Base-by-base conservation (phyloP, 2,113 vertebrate genomes). In the Campylorhamphus procurvoides region DNA sequence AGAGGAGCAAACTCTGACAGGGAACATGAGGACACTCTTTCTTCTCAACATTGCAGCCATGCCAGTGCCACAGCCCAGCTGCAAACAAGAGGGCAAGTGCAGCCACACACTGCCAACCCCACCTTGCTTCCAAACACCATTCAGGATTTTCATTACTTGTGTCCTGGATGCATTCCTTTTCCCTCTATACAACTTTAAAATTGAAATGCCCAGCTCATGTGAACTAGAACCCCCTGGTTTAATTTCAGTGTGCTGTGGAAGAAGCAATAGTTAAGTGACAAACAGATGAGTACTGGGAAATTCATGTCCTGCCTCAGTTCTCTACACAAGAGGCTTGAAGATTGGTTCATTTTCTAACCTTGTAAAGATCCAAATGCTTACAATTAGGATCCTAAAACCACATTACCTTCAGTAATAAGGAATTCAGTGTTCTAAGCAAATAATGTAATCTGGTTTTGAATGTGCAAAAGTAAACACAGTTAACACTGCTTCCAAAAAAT, bases 401-500 rank as follows among this genome's bases (percentile, higher is more conserved):
- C 0, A 0, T 47, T 55, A 49, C 24, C 14, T 60, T 82, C 31
- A 68, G 18, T 40, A 76, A 22, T 7, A 8, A 85, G n/a, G 19
- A 79, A 60, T 44, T 35, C 33, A 39, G 3, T 31, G 11, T 53
- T 73, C 24, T 35, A 72, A 92, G 46, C 12, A 76, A 90, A 53
- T 44, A 75, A 79, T 20, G 10, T 6, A 1, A 19, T 33, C 19
- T 58, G n/a, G 7, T 71, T 88, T 74, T 53, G 24, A 44, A 87
- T 23, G 19, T 0, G 2, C 37, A n/a, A 53, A 76, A 69, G 12
- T 37, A 76, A 93, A 69, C 12, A 42, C 10, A 47, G 14, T 20
- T 86, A 80, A 73, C 8, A 46, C 2, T 73, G 8, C 4, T 28
- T 73, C 40, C 40, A 14, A 50, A 93, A 91, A 88, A 50, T 18